A percentile compares a stretch with the other conserved stretches of the same genome.
Evolutionary conservation across 1,140 invertebrate genomes (phyloP).

Genomic region (Megathymus violae): DNA sequence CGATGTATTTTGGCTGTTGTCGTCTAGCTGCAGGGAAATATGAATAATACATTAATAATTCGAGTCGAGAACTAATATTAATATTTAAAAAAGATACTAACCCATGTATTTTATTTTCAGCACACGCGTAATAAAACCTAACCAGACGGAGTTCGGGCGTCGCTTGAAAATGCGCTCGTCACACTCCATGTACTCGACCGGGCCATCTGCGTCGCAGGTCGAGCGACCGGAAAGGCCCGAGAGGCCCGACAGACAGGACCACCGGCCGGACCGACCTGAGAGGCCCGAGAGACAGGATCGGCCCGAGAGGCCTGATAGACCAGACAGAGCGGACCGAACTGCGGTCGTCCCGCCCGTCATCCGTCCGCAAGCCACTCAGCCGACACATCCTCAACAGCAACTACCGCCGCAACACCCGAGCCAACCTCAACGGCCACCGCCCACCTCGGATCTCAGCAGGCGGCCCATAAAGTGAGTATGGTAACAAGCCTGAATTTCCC

Average conservation of each 20-base stretch:
- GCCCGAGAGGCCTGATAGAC: constrained; percentile 52
- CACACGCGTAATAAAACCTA: constrained; percentile 95
- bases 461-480: constrained; percentile 88
- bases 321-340: constrained; percentile 46
- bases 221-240: constrained; percentile 52
- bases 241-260: constrained; percentile 43
- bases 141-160: constrained; percentile 93
- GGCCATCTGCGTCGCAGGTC: constrained; percentile 42
- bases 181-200: constrained; percentile 60
- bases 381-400: constrained; percentile 50
- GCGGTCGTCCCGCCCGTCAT: constrained; percentile 46
- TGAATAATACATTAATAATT: too few relatives aligned
- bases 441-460: constrained; percentile 87
- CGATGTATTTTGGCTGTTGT: too few relatives aligned
- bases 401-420: constrained; percentile 52
- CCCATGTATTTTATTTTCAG: constrained; percentile 80
- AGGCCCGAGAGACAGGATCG: constrained; percentile 45
- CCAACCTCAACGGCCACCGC: constrained; percentile 72
- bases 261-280: constrained; percentile 46
- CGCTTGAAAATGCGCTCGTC: constrained; percentile 89
- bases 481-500: too few relatives aligned
- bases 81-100: too few relatives aligned
- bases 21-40: too few relatives aligned
- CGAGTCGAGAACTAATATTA: too few relatives aligned
- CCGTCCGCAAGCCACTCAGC: constrained; percentile 44